These are phyloP conservation scores for Litoditis marina DNA, from an alignment of 2,888 invertebrate species.

Conservation along the genomic window DNA sequence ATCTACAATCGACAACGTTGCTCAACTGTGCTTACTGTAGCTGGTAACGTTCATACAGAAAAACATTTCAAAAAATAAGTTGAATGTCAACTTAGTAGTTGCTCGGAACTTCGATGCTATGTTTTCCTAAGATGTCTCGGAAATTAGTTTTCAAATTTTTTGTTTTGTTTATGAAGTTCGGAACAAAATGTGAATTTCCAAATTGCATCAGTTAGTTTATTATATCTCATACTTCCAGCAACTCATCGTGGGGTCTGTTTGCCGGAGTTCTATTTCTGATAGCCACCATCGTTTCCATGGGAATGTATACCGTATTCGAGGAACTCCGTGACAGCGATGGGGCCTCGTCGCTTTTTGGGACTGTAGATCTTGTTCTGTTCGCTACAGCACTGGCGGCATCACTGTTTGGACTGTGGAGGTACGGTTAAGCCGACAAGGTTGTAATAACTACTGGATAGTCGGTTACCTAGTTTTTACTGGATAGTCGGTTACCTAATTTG, in stretches of 20 bases:
- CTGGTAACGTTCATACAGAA: no score
- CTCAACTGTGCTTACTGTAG: no score
- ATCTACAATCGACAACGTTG: no score
- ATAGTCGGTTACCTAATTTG: no score
- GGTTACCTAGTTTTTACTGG: no score
- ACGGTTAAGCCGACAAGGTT: no score
- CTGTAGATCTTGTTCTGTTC: conserved; percentile 56
- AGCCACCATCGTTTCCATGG: conserved; percentile 55
- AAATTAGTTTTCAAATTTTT: no score
- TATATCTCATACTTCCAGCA: conserved; percentile 32
- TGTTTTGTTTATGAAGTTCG: not conserved
- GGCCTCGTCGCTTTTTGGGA: conserved; percentile 52
- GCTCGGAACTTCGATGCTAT: no score
- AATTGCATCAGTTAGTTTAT: not conserved
- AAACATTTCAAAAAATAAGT: no score
- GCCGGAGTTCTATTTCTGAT: conserved; percentile 58
- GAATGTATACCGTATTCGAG: conserved; percentile 56
- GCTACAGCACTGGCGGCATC: conserved; percentile 50
- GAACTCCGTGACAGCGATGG: conserved; percentile 35
- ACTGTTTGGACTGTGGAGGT: conserved; percentile 53
- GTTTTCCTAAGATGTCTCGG: no score
- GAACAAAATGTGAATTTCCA: not conserved
- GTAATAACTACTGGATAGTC: no score
- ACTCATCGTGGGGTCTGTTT: conserved; percentile 57
- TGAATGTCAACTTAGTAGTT: no score